Base-by-base conservation (phyloP, 2,113 vertebrate genomes). In the Phoxinus phoxinus region DNA sequence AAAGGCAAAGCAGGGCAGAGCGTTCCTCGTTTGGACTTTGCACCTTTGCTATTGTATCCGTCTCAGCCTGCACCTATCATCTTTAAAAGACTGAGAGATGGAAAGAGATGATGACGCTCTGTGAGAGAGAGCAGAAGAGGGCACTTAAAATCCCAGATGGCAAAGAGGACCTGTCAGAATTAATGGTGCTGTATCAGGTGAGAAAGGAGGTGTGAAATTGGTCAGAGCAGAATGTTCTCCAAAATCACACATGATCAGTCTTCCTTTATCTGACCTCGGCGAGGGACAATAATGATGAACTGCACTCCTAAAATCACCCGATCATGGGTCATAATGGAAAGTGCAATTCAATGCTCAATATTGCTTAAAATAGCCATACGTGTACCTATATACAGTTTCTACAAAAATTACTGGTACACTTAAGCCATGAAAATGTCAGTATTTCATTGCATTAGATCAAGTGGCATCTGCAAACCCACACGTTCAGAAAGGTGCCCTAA, bases 171-270 rank as follows among this genome's bases (percentile, higher is more conserved):
- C 94, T 94, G 94, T 95, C 94, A 95, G 92, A 94, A 92, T 90
- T 94, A 93, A 94, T 94, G 93, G 94, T 93, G 90, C 93, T 94
- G 93, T 92, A 93, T 95, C 94, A 94, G 93, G 92, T 90, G 92
- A 72, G 78, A 93, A 90, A 87, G 89, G 90, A 93, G 92, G 93
- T 93, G 94, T 93, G 92, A 93, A 93, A 93, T 93, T 94, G 93
- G 93, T 92, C 89, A 81, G 90, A 93, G 90, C 91, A 89, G 89
- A 94, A 90, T 89, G 88, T 89, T 91, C 90, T 77, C 90, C 89
- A 88, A 89, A 90, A 83, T 72, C 81, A 72, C 46, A 71, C 65
- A 72, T 83, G 81, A 72, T 83, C 44, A 35, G 81, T 56, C 81
- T 72, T 83, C 48, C 30, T 83, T 58, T 72, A 51, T 72, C 81